These are phyloP conservation scores for Ectropis crepuscularia DNA, from an alignment of 2,888 invertebrate genomes.

Conservation along the genomic window DNA sequence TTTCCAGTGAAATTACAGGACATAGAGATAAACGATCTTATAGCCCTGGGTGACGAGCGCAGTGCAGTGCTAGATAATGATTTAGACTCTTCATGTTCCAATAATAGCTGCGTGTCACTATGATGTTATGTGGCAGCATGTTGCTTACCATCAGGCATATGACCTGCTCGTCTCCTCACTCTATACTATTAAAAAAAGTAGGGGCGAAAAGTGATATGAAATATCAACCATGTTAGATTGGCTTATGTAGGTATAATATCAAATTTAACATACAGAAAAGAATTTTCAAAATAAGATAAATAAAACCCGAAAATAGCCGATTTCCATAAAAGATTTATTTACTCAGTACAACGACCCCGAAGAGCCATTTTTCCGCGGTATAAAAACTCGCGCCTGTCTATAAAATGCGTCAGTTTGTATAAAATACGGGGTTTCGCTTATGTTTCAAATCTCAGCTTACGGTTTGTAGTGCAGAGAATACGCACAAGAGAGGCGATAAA, in stretches of 20 bases:
- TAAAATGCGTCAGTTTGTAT: constrained; percentile 67
- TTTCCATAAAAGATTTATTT: constrained; percentile 31
- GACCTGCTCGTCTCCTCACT: no score
- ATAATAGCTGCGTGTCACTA: no score
- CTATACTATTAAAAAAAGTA: no score
- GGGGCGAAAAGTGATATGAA: no score
- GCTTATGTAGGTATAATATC: neutral
- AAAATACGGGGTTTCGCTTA: constrained; percentile 70
- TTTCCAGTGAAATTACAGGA: no score
- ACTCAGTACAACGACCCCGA: constrained; percentile 18
- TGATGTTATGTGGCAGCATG: no score
- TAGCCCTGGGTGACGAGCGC: no score
- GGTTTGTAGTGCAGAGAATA: constrained; percentile 75
- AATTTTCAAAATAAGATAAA: constrained; percentile 1
- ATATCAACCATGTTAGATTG: no score
- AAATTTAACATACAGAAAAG: constrained; percentile 5
- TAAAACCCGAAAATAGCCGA: constrained; percentile 16
- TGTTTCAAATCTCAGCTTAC: constrained; percentile 75
- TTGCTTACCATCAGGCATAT: no score
- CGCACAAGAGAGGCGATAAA: constrained; percentile 80
- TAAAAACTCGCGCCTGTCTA: constrained; percentile 50
- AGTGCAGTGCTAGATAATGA: no score
- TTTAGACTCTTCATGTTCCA: no score
- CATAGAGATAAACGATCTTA: no score
- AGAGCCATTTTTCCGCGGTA: constrained; percentile 39